Evolutionary conservation across 2,797 vertebrate genomes (phyloP), one percentile per base, ranked within the genome.

Genomic region (Cynopterus sphinx): DNA sequence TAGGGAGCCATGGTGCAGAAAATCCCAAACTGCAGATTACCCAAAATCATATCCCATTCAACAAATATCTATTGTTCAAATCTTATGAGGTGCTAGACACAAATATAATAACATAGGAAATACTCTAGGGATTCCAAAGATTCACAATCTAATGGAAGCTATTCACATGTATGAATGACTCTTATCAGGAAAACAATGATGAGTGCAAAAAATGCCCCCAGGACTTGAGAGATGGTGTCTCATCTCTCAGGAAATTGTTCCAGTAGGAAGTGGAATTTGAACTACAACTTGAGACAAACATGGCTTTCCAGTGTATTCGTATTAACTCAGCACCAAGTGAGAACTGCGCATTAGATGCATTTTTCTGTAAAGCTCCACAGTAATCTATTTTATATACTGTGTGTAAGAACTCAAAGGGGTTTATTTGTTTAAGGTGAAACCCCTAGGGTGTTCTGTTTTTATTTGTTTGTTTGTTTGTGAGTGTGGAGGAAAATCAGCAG

Each of bases 51-150:
- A 75, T 24, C 63, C 31, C 31, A 59, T 33, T 96, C n/a, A 82
- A 90, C 39, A 92, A 79, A 73, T 74, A 82, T 13, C 41, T 82
- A 16, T 78, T 94, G 65, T 92, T 96, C 85, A 77, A 92, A 53
- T 85, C 53, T 49, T 91, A 7, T 22, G 63, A 93, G 61, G 28
- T 61, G 5, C 39, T n/a, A 13, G 51, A 92, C 28, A 74, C 90
- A 77, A 87, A 85, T 4, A 28, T 39, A 87, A 74, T 74, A 57
- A 84, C 91, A 91, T 7, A 83, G 33, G 59, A 81, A 90, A 39
- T n/a, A 33, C n/a, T 61, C 41, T 21, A 73, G 33, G 55, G 68
- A 71, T n/a, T 61, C 17, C 46, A 70, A 39, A 57, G 71, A 11
- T 63, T 77, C 16, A 36, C 43, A 71, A 31, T 46, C 31, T 65